These are phyloP conservation scores for Tetheella fluctuosa DNA, from an alignment of 2,888 invertebrate genomes.

Conservation along the genomic window DNA sequence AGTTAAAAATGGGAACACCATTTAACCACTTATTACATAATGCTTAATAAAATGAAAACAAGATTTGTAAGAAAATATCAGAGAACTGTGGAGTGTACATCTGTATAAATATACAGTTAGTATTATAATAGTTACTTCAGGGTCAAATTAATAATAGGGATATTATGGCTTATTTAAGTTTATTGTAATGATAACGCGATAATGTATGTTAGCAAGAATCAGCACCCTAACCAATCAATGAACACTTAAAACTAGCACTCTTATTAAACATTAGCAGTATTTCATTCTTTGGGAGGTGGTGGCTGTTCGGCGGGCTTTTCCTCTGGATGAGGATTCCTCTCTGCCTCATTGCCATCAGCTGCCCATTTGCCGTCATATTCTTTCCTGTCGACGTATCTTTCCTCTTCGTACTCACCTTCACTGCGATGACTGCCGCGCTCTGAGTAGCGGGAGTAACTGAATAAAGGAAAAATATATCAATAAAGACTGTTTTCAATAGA, in stretches of 20 bases:
- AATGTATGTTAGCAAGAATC: not conserved
- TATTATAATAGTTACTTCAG: not conserved
- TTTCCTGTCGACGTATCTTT: slow-evolving; percentile 85
- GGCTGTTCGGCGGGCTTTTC: slow-evolving; percentile 69
- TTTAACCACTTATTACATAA: not conserved
- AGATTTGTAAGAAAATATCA: not conserved
- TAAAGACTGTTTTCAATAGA: no score
- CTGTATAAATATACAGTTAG: not conserved
- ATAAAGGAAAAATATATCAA: no score
- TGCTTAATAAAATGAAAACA: not conserved
- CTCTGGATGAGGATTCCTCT: slow-evolving; percentile 56
- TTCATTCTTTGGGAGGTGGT: slow-evolving; percentile 68
- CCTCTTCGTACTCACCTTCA: slow-evolving; percentile 81
- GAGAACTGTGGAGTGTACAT: not conserved
- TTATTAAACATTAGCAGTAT: slow-evolving; percentile 22
- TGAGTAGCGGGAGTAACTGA: slow-evolving; percentile 75
- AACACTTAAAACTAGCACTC: slow-evolving; percentile 32
- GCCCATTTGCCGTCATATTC: slow-evolving; percentile 88
- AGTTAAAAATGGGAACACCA: not conserved
- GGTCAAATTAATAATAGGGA: not conserved
- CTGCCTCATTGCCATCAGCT: slow-evolving; percentile 81
- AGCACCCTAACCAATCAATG: slow-evolving; percentile 8
- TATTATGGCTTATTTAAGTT: not conserved
- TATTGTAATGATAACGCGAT: slow-evolving; percentile 1
- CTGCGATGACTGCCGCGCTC: slow-evolving; percentile 79